Evolutionary conservation across 2,113 vertebrate species (phyloP).

Genomic region (Colossoma macropomum): DNA sequence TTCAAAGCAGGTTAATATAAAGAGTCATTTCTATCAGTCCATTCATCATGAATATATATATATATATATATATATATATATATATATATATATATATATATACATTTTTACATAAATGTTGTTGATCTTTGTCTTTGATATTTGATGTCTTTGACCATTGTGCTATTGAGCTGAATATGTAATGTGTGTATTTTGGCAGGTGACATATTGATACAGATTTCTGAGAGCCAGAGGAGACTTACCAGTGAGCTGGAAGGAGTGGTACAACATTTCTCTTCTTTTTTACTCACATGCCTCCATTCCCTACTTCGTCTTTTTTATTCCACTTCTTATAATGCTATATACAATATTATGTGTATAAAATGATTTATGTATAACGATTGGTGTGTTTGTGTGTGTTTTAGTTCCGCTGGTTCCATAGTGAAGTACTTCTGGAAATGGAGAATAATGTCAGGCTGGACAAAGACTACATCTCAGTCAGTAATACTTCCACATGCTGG

Average conservation of each 20-base stretch:
- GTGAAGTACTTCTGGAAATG: slow-evolving; percentile 89
- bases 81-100: too few species aligned
- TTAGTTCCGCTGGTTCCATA: slow-evolving; percentile 87
- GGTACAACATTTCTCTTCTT: slow-evolving; percentile 74
- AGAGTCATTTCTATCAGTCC: too few species aligned
- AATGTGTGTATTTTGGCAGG: slow-evolving; percentile 72
- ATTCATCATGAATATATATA: too few species aligned
- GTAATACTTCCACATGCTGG: slow-evolving; percentile 56
- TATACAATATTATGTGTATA: not conserved
- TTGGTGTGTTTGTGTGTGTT: not conserved
- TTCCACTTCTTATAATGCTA: not conserved
- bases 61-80: too few species aligned
- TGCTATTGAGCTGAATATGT: not conserved
- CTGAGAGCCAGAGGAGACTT: slow-evolving; percentile 83
- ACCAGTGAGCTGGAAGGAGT: slow-evolving; percentile 85
- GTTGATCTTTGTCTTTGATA: too few species aligned
- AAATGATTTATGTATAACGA: not conserved
- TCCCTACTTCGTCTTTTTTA: not conserved
- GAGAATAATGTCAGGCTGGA: slow-evolving; percentile 88
- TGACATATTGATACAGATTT: slow-evolving; percentile 90
- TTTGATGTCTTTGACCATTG: too few species aligned
- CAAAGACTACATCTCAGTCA: slow-evolving; percentile 88
- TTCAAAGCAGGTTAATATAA: too few species aligned
- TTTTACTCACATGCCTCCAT: not conserved
- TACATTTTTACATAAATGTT: too few species aligned